These are phyloP conservation scores for Chondrosia reniformis DNA, from an alignment of 37 sponge, comb jelly and placozoan genomes.

Conservation along the genomic window DNA sequence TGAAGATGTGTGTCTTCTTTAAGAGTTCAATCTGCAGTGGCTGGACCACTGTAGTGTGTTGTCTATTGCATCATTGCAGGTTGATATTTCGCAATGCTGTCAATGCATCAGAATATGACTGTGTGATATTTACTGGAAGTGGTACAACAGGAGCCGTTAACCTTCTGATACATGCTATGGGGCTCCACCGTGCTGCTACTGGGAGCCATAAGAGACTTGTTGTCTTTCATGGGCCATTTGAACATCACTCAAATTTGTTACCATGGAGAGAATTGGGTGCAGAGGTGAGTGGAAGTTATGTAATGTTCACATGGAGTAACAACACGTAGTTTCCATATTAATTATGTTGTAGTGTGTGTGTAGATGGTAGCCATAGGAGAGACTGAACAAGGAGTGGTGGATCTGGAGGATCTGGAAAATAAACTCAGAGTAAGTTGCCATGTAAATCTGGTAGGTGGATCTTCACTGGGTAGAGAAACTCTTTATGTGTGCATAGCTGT, in stretches of 20 bases:
- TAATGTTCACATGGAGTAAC: too few species aligned
- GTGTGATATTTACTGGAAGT: constrained; percentile 84
- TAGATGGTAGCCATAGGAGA: neutral
- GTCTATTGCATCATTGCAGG: constrained; percentile 12
- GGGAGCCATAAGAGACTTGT: constrained; percentile 38
- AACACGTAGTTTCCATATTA: neutral
- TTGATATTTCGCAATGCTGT: constrained; percentile 75
- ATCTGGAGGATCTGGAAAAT: neutral
- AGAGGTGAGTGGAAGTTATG: constrained; percentile 63
- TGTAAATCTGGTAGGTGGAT: neutral
- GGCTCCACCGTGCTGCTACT: neutral
- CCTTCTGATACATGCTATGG: constrained; percentile 64
- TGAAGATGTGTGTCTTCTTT: too few species aligned
- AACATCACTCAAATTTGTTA: constrained; percentile 83
- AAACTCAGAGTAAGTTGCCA: neutral
- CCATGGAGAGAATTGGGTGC: constrained; percentile 85
- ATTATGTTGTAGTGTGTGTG: neutral
- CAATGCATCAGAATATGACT: constrained; percentile 82
- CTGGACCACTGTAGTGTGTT: too few species aligned
- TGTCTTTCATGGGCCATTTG: constrained; percentile 86
- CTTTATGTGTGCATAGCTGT: neutral
- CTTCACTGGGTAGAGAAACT: neutral
- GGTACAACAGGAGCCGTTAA: constrained; percentile 85
- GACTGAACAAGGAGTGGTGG: neutral
- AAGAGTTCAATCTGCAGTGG: too few species aligned